Conservation (phyloP, 1,140 invertebrate genomes). For the Adoxophyes honmai region DNA sequence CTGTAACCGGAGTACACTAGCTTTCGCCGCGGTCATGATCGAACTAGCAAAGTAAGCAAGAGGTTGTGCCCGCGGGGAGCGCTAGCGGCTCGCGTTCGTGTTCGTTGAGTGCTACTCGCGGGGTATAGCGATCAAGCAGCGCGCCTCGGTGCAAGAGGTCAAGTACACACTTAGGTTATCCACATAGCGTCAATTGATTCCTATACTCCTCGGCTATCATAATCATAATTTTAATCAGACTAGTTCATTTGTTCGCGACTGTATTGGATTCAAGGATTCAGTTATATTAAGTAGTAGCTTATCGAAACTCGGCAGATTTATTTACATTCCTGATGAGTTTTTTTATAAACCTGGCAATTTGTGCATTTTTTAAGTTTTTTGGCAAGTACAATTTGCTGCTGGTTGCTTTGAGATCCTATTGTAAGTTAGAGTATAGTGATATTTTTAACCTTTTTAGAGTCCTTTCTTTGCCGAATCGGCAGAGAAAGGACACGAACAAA, state of each 20-base stretch:
- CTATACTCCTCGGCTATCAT: slow-evolving; percentile 15
- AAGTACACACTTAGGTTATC: too few relatives aligned
- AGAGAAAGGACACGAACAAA: slow-evolving; percentile 47
- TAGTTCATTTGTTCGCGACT: slow-evolving; percentile 20
- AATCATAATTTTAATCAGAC: slow-evolving; percentile 33
- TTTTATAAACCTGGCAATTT: slow-evolving; percentile 13
- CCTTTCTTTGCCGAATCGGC: slow-evolving; percentile 25
- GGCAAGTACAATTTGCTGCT: slow-evolving; percentile 59
- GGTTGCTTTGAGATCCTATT: slow-evolving; percentile 43
- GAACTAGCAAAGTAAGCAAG: too few relatives aligned
- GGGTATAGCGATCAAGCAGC: too few relatives aligned
- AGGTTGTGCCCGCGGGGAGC: too few relatives aligned
- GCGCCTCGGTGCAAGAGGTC: too few relatives aligned
- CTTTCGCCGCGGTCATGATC: too few relatives aligned
- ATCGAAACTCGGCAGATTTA: slow-evolving; percentile 16
- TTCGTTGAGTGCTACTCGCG: too few relatives aligned
- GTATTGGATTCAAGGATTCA: slow-evolving; percentile 25
- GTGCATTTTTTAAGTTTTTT: slow-evolving; percentile 22
- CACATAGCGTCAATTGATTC: too few relatives aligned
- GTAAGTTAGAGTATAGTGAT: slow-evolving; percentile 48
- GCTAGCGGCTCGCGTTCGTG: too few relatives aligned
- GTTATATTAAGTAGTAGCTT: slow-evolving; percentile 35
- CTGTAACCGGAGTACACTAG: neutral
- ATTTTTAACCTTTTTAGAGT: slow-evolving; percentile 29
- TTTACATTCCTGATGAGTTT: slow-evolving; percentile 51